These are phyloP conservation scores for Philaethria dido DNA, from an alignment of 2,888 invertebrate genomes.

Conservation along the genomic window DNA sequence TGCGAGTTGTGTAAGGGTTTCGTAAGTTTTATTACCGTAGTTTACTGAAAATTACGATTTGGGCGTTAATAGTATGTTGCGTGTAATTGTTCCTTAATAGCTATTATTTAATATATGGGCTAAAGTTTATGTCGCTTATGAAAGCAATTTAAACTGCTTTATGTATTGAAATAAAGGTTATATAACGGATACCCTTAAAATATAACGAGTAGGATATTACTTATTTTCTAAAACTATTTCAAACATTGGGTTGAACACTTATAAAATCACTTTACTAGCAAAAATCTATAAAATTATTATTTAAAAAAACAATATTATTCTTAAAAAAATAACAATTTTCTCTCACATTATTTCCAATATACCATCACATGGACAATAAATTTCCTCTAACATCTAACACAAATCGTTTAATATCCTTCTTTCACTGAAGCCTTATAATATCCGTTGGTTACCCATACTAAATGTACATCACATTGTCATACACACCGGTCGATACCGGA, in stretches of 20 bases:
- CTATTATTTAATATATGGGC: background rate
- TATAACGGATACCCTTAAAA: background rate
- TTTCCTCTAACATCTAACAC: conserved; percentile 48
- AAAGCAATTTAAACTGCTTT: background rate
- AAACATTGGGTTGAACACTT: background rate
- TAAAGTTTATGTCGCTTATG: background rate
- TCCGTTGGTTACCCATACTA: conserved; percentile 44
- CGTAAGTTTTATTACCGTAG: conserved; percentile 50
- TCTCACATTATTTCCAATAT: background rate
- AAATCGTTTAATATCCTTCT: conserved; percentile 58
- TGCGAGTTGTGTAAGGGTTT: conserved; percentile 57
- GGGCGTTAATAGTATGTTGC: conserved; percentile 21
- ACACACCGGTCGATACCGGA: conserved; percentile 63
- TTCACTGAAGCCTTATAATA: conserved; percentile 62
- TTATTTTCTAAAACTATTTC: background rate
- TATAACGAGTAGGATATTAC: background rate
- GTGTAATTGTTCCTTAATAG: conserved; percentile 24
- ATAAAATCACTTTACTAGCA: no score
- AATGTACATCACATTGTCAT: conserved; percentile 48
- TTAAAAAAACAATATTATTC: background rate
- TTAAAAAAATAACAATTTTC: background rate
- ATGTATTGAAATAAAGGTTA: background rate
- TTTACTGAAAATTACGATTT: conserved; percentile 59
- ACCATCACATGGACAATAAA: conserved; percentile 34
- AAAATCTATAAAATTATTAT: no score